A percentile compares a stretch with the other conserved stretches of the same genome.
Conservation (phyloP, 2,797 vertebrate genomes). For the Leptoclinus maculatus region DNA sequence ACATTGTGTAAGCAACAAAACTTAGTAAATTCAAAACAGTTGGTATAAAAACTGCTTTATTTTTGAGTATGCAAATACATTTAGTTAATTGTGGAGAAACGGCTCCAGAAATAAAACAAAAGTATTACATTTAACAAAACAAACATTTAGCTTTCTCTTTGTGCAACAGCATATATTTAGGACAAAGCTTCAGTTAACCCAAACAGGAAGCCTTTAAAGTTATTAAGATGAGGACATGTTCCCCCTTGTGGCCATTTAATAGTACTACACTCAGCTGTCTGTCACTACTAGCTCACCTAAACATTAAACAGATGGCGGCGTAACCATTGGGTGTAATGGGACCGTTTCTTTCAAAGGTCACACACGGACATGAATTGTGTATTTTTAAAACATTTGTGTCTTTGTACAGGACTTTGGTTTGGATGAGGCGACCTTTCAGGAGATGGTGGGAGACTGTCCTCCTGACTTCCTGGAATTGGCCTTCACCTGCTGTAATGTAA, state of each 20-base stretch:
- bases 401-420: slow-evolving; percentile 92
- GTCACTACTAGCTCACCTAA: no score
- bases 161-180: no score
- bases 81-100: background rate
- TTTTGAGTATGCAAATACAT: background rate
- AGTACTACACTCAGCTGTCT: no score
- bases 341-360: background rate
- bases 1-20: background rate
- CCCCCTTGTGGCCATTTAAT: slow-evolving; percentile 38
- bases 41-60: background rate
- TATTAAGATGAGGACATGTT: background rate
- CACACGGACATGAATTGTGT: background rate
- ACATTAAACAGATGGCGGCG: background rate
- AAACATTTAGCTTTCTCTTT: no score
- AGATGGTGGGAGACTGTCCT: slow-evolving; percentile 91
- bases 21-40: background rate
- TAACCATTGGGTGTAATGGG: no score
- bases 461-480: slow-evolving; percentile 89
- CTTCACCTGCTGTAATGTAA: slow-evolving; percentile 93
- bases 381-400: background rate
- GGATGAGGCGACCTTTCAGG: slow-evolving; percentile 88
- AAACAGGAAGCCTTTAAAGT: no score
- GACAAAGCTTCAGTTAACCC: no score
- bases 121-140: background rate
- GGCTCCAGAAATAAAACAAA: background rate